Evolutionary conservation across 2,888 invertebrate species (phyloP), one percentile per base, ranked within the genome.

Genomic region (Athalia circularis): DNA sequence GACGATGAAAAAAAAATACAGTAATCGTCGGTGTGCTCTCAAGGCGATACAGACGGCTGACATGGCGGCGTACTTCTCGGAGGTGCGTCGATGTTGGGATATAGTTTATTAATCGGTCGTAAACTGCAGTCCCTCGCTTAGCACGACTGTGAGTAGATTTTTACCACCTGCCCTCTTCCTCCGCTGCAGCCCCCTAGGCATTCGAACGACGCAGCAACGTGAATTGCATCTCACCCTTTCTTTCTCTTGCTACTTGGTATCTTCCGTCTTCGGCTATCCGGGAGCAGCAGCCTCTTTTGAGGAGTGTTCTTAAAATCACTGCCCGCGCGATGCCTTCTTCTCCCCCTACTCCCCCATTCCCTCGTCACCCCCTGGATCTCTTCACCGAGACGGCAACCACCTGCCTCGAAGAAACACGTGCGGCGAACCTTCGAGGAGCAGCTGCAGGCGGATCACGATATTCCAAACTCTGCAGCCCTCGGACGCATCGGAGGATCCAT

Each of bases 351-450:
- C 50, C 50, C 57, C 67, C 54, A 3, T 6, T 64, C 65, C 57
- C 29, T 59, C 67, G 62, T 59, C 11, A 29, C 29, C 29, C 29
- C 29, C 29, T 29, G 29, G 70, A 61, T 15, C 67, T 67, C 61
- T 7, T 67, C 45, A 50, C 77, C 29, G 52, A 87, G 84, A 88
- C 88, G 87, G 84, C 85, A 86, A 84, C 88, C 89, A 89, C 89
- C 89, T 89, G 89, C 89, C 88, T 82, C 81, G 76, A 68, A 82
- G 82, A 84, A 88, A 88, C 89, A 88, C 89, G 89, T 89, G 86
- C 86, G 83, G 76, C 76, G 65, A 74, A n/a, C 78, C 43, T 74
- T 50, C 47, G 78, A 77, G 48, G 62, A 52, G 77, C 77, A 77
- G 77, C 77, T 77, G 77, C 77, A 43, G 84, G 5, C 52, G 61